Evolutionary conservation across 1,140 invertebrate genomes (phyloP).

Genomic region (Camponotus pennsylvanicus): DNA sequence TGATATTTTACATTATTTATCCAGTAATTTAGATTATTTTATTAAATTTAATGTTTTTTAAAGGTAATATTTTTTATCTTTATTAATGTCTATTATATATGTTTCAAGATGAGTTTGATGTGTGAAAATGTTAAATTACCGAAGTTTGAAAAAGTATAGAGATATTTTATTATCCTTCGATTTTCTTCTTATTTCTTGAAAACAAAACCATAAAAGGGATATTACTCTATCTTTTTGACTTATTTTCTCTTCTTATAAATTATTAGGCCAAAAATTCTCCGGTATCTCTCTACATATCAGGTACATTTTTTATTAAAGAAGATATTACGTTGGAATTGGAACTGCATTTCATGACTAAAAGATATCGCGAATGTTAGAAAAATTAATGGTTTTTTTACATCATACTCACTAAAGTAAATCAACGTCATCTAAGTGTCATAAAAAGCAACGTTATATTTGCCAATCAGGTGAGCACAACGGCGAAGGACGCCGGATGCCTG

Average conservation of each 20-base stretch:
- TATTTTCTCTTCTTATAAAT: not conserved
- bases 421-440: not conserved
- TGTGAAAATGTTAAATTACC: not conserved
- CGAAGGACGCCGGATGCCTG: not conserved
- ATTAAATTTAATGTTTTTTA: not conserved
- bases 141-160: not conserved
- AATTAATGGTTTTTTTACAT: not conserved
- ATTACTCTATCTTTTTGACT: constrained; percentile 6
- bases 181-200: no score
- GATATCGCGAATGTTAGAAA: not conserved
- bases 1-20: not conserved
- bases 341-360: not conserved
- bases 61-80: not conserved
- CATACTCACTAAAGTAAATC: not conserved
- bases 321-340: not conserved
- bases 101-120: not conserved
- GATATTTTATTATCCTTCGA: not conserved
- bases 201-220: not conserved
- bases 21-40: not conserved
- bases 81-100: not conserved
- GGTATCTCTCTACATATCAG: not conserved
- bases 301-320: not conserved
- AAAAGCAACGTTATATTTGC: not conserved
- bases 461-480: not conserved
- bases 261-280: not conserved